Evolutionary conservation across 1,140 invertebrate genomes (phyloP).

Genomic region (Gonatopus flavifemur): DNA sequence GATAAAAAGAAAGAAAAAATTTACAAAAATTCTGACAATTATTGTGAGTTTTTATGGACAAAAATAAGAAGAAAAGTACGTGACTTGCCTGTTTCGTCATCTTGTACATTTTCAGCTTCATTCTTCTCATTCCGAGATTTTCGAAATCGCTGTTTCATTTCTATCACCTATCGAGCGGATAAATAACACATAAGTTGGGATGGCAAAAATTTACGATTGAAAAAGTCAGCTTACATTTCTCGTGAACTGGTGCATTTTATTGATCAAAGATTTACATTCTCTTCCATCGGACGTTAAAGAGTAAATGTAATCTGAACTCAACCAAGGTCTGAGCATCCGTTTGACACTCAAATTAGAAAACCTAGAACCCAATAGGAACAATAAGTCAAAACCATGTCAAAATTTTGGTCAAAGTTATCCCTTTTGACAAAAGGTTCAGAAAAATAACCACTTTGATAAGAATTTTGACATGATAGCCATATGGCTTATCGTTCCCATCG

Average conservation of each 20-base stretch:
- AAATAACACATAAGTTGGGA: background rate
- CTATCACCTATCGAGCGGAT: conserved; percentile 14
- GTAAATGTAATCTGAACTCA: conserved; percentile 9
- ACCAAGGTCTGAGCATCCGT: conserved; percentile 19
- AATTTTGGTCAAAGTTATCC: no score
- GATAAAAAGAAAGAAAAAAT: background rate
- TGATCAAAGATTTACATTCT: conserved; percentile 50
- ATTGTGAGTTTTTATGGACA: no score
- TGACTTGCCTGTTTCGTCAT: background rate
- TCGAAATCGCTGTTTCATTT: conserved; percentile 4
- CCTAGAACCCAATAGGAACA: no score
- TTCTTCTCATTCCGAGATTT: background rate
- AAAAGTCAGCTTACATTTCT: conserved; percentile 51
- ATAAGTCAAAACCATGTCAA: no score
- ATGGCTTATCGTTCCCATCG: no score
- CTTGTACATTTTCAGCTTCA: no score
- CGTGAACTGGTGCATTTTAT: conserved; percentile 63
- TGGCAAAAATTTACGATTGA: background rate
- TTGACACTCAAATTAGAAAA: background rate
- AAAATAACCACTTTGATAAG: no score
- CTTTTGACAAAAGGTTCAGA: no score
- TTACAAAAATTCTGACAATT: no score
- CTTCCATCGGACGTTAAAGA: conserved; percentile 40
- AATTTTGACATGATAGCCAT: no score
- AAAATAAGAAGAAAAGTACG: no score